These are phyloP conservation scores for Rhopalosiphum maidis DNA, from an alignment of 1,140 invertebrate species.

Conservation along the genomic window DNA sequence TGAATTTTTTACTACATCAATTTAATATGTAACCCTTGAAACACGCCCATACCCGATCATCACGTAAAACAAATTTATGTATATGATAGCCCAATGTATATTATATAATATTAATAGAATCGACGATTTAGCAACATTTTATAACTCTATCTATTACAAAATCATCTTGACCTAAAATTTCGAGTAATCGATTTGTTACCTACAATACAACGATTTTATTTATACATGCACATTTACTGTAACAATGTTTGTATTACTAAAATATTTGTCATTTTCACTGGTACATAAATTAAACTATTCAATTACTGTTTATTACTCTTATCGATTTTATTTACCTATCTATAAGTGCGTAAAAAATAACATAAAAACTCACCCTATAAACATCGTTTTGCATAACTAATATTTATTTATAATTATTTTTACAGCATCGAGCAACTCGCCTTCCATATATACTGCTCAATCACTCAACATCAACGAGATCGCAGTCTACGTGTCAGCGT, in stretches of 20 bases:
- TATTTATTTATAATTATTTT: neutral
- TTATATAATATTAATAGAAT: neutral
- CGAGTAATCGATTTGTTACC: neutral
- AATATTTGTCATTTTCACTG: neutral
- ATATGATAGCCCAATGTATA: neutral
- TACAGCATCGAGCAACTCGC: conserved; percentile 43
- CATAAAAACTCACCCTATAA: neutral
- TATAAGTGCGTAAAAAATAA: neutral
- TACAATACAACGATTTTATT: too few species aligned
- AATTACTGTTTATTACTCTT: neutral
- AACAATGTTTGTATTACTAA: neutral
- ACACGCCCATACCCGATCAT: too few species aligned
- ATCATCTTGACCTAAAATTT: neutral
- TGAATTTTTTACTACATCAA: too few species aligned
- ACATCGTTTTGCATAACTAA: neutral
- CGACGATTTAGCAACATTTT: neutral
- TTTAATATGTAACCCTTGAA: too few species aligned
- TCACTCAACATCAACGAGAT: neutral
- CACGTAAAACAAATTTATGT: neutral
- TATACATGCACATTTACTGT: too few species aligned
- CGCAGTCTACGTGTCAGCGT: neutral
- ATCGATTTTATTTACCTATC: neutral
- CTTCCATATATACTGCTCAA: conserved; percentile 19
- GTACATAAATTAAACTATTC: neutral
- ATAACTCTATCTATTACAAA: neutral